Evolutionary conservation across 92 coral and sea anemone species (phyloP).

Genomic region (Palythoa caribaeorum): DNA sequence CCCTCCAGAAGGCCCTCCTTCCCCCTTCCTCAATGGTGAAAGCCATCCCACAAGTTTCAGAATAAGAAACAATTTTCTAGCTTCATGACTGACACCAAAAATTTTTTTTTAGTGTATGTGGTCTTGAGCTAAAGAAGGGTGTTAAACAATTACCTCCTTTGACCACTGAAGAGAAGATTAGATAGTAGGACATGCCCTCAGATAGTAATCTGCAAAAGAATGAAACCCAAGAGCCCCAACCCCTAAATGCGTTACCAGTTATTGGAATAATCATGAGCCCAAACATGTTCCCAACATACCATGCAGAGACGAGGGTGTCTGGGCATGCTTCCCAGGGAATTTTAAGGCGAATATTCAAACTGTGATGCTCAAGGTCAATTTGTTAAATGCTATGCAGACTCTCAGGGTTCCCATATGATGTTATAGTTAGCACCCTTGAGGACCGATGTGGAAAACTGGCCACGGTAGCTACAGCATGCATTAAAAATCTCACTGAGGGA

Average conservation of each 20-base stretch:
- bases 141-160: too few species aligned
- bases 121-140: too few species aligned
- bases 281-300: neutral
- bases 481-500: slow-evolving; percentile 46
- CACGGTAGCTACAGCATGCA: slow-evolving; percentile 66
- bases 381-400: slow-evolving; percentile 12
- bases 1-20: too few species aligned
- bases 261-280: neutral
- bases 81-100: too few species aligned
- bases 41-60: too few species aligned
- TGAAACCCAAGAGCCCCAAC: slow-evolving; percentile 13
- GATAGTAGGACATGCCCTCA: slow-evolving; percentile 11
- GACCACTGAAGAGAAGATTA: neutral
- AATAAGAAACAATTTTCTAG: too few species aligned
- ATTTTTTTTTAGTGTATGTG: too few species aligned
- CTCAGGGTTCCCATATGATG: slow-evolving; percentile 31
- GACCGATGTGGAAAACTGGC: slow-evolving; percentile 44
- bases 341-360: neutral
- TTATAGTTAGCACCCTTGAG: slow-evolving; percentile 15
- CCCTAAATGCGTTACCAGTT: neutral
- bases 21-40: too few species aligned
- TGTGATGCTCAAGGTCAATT: slow-evolving; percentile 11
- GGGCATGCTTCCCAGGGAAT: neutral
- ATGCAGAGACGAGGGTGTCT: neutral
- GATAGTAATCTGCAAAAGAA: neutral